These are phyloP conservation scores for Arnoldichthys spilopterus DNA, from an alignment of 2,797 vertebrate species.

Conservation along the genomic window DNA sequence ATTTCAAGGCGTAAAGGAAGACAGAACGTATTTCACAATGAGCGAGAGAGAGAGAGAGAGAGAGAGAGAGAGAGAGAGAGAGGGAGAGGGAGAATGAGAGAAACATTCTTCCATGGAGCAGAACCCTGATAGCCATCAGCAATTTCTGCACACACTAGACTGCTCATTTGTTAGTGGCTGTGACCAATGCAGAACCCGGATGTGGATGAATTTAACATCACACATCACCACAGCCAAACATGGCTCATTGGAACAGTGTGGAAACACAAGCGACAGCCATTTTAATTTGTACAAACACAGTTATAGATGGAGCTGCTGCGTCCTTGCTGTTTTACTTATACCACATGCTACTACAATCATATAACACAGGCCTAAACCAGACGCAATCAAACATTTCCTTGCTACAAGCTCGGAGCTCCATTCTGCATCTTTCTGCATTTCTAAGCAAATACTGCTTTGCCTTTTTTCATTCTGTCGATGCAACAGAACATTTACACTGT, in stretches of 20 bases:
- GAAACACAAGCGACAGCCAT: slow-evolving; percentile 32
- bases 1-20: slow-evolving; percentile 36
- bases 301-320: neutral
- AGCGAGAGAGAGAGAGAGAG: slow-evolving; percentile 21
- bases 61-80: slow-evolving; percentile 11
- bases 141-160: slow-evolving; percentile 75
- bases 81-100: slow-evolving; percentile 26
- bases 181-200: slow-evolving; percentile 70
- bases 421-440: neutral
- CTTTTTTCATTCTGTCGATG: too few species aligned
- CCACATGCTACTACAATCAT: neutral
- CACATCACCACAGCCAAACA: slow-evolving; percentile 36
- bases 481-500: too few species aligned
- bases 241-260: slow-evolving; percentile 47
- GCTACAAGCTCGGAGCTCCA: neutral
- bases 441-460: neutral
- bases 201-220: slow-evolving; percentile 62
- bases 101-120: slow-evolving; percentile 48
- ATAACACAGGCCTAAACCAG: neutral
- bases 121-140: slow-evolving; percentile 77
- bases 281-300: slow-evolving; percentile 26
- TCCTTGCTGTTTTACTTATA: neutral
- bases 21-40: slow-evolving; percentile 42
- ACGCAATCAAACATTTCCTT: neutral
- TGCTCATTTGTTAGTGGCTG: slow-evolving; percentile 75